These are phyloP conservation scores for Cordilura impudica DNA, from an alignment of 2,888 invertebrate species.

Conservation along the genomic window DNA sequence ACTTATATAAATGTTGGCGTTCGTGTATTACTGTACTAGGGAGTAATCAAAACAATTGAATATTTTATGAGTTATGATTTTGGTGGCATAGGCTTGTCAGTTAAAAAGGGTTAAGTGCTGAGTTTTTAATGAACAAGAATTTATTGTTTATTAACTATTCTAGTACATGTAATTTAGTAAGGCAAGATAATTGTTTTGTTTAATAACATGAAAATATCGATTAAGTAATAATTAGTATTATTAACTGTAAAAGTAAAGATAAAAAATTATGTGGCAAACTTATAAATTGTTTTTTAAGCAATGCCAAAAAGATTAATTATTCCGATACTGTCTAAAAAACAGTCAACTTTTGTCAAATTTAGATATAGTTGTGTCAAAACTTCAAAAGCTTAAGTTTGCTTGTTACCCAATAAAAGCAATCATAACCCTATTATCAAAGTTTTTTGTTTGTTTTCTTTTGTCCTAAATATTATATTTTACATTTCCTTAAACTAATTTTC, in stretches of 20 bases:
- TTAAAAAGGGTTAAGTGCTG: not conserved
- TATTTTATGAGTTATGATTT: slow-evolving; percentile 31
- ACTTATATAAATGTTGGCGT: not conserved
- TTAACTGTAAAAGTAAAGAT: no score
- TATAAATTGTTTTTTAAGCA: no score
- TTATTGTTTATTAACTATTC: not conserved
- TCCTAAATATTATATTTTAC: not conserved
- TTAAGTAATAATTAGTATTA: no score
- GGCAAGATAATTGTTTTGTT: no score
- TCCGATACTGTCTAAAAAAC: no score
- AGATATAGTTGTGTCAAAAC: not conserved
- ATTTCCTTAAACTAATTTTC: slow-evolving; percentile 23
- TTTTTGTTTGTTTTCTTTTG: not conserved
- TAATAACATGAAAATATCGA: no score
- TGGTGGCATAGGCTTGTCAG: slow-evolving; percentile 11
- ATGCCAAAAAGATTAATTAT: no score
- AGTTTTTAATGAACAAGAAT: not conserved
- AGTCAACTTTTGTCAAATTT: no score
- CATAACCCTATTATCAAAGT: slow-evolving; percentile 28
- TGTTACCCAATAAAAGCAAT: slow-evolving; percentile 17
- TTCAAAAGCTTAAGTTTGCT: not conserved
- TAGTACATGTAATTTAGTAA: no score
- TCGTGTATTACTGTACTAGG: not conserved
- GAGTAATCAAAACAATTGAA: slow-evolving; percentile 14
- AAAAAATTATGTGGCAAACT: no score